Conservation (phyloP, 35 echinoderm and acorn worm genomes). For the Nesometra sesokonis region DNA sequence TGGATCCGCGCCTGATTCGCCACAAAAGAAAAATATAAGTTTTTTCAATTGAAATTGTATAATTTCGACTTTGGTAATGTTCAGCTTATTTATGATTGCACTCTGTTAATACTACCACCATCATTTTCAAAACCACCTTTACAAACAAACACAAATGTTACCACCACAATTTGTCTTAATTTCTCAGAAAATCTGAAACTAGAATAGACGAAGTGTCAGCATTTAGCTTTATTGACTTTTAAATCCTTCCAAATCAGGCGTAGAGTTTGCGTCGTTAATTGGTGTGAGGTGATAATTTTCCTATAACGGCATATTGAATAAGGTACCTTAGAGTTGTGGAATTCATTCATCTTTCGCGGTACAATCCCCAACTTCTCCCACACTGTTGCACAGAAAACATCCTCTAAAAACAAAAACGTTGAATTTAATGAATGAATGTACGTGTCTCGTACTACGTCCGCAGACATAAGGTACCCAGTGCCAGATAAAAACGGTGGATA, state of each 20-base stretch:
- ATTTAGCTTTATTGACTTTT: conserved; percentile 29
- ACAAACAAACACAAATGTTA: too few relatives aligned
- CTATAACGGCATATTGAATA: conserved; percentile 77
- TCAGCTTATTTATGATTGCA: too few relatives aligned
- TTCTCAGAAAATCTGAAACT: too few relatives aligned
- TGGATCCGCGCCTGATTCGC: too few relatives aligned
- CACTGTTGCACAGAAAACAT: conserved; percentile 72
- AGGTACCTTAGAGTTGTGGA: conserved; percentile 75
- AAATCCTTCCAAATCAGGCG: conserved; percentile 75
- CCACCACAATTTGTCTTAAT: too few relatives aligned
- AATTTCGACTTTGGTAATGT: too few relatives aligned
- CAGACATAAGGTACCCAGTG: conserved; percentile 64
- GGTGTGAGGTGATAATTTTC: conserved; percentile 78
- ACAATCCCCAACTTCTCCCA: conserved; percentile 54
- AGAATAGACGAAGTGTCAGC: not conserved
- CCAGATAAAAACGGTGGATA: conserved; percentile 63
- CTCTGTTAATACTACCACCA: too few relatives aligned
- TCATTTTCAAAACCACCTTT: too few relatives aligned
- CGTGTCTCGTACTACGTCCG: conserved; percentile 39
- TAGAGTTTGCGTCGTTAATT: conserved; percentile 66
- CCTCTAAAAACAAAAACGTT: conserved; percentile 74
- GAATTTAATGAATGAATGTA: conserved; percentile 60
- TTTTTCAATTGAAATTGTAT: too few relatives aligned
- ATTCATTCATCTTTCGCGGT: conserved; percentile 59
- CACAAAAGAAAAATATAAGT: too few relatives aligned